Conservation (phyloP, 1,140 invertebrate genomes). For the Frieseomelitta varia region DNA sequence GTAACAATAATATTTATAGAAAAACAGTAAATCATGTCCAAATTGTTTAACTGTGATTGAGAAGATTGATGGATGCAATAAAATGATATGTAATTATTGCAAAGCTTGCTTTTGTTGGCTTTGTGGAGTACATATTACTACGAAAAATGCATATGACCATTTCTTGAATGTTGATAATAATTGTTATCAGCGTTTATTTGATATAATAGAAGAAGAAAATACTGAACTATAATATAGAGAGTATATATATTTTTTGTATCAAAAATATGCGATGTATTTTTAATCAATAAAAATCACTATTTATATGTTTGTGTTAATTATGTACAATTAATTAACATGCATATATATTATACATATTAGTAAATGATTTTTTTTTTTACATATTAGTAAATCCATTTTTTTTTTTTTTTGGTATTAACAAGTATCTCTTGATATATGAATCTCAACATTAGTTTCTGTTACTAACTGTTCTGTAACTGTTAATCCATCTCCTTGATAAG, state of each 20-base stretch:
- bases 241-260: too few relatives aligned
- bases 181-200: neutral
- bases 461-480: slow-evolving; percentile 71
- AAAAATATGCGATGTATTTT: neutral
- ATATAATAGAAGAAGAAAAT: neutral
- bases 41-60: neutral
- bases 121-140: neutral
- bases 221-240: neutral
- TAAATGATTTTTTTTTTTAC: too few relatives aligned
- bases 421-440: slow-evolving; percentile 57
- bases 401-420: neutral
- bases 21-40: slow-evolving; percentile 4
- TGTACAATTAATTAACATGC: neutral
- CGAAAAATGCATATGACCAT: neutral
- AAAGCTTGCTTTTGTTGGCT: neutral
- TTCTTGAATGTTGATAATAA: fast-evolving
- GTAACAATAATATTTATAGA: neutral
- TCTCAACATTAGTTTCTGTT: slow-evolving; percentile 69
- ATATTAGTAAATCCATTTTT: slow-evolving; percentile 2
- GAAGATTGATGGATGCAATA: slow-evolving; percentile 15
- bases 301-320: neutral
- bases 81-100: slow-evolving; percentile 13
- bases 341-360: slow-evolving; percentile 12
- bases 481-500: slow-evolving; percentile 69
- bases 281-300: neutral